Percentiles rank a stretch among this genome's conserved stretches.
Evolutionary conservation across 2,797 vertebrate species (phyloP).

Genomic region (Cuniculus paca): DNA sequence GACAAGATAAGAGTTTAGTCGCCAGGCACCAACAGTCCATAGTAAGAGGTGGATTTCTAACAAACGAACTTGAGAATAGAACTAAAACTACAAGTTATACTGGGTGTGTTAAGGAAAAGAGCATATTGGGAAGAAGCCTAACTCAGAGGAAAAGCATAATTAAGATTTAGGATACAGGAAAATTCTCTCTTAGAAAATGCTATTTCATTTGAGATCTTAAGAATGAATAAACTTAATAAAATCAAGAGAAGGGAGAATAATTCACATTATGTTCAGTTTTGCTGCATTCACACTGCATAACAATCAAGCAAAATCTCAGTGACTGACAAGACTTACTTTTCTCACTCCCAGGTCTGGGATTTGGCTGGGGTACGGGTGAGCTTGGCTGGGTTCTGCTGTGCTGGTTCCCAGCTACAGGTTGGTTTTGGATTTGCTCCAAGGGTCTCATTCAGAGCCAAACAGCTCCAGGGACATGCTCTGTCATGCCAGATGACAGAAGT

Average conservation of each 20-base stretch:
- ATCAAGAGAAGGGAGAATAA: not conserved
- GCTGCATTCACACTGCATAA: not conserved
- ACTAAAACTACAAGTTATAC: not conserved
- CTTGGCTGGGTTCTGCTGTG: not conserved
- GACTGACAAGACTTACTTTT: not conserved
- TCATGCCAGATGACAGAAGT: not conserved
- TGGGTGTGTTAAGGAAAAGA: not conserved
- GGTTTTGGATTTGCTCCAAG: not conserved
- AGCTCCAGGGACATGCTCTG: not conserved
- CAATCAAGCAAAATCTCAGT: not conserved
- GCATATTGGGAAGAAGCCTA: not conserved
- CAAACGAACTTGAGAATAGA: slow-evolving; percentile 49
- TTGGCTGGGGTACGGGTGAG: not conserved
- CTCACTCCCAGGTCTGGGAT: not conserved
- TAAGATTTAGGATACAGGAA: not conserved
- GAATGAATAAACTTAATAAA: slow-evolving; percentile 12
- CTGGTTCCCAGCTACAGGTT: not conserved
- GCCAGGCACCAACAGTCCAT: not conserved
- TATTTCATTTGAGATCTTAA: not conserved
- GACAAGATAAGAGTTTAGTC: not conserved
- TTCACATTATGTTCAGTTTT: not conserved
- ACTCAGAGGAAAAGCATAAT: not conserved
- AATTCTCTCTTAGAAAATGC: not conserved
- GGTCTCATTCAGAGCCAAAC: not conserved
- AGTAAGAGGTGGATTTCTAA: not conserved